Evolutionary conservation across 1,140 invertebrate species (phyloP).

Genomic region (Anastatus disparis): DNA sequence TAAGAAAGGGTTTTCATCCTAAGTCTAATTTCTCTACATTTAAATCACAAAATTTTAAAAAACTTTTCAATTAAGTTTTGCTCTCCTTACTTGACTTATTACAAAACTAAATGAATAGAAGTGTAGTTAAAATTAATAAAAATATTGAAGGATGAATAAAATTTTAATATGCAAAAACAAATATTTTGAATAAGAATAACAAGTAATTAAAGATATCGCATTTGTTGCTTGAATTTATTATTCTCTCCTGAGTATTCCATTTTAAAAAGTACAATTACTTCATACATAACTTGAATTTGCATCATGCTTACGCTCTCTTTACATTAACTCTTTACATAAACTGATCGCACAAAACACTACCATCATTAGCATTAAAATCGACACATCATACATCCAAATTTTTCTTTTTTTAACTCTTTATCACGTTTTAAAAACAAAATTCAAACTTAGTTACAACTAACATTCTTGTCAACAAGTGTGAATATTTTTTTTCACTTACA

Average conservation of each 20-base stretch:
- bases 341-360: constrained; percentile 16
- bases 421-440: constrained; percentile 27
- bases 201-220: constrained; percentile 11
- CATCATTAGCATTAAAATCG: constrained; percentile 15
- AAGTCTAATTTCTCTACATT: no score
- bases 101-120: no score
- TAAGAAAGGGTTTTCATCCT: no score
- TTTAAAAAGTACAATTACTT: constrained; percentile 27
- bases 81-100: no score
- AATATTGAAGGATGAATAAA: no score
- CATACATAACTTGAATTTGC: constrained; percentile 15
- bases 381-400: constrained; percentile 1
- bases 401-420: constrained; percentile 5
- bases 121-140: no score
- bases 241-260: constrained; percentile 33
- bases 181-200: constrained; percentile 22
- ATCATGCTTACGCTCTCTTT: background rate
- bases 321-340: background rate
- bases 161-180: no score
- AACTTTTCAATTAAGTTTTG: no score
- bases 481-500: constrained; percentile 22
- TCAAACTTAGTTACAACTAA: constrained; percentile 20
- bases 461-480: constrained; percentile 19
- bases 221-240: constrained; percentile 32
- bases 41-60: no score